Base-by-base conservation (phyloP, 2,797 vertebrate species). In the Lagocephalus sceleratus region DNA sequence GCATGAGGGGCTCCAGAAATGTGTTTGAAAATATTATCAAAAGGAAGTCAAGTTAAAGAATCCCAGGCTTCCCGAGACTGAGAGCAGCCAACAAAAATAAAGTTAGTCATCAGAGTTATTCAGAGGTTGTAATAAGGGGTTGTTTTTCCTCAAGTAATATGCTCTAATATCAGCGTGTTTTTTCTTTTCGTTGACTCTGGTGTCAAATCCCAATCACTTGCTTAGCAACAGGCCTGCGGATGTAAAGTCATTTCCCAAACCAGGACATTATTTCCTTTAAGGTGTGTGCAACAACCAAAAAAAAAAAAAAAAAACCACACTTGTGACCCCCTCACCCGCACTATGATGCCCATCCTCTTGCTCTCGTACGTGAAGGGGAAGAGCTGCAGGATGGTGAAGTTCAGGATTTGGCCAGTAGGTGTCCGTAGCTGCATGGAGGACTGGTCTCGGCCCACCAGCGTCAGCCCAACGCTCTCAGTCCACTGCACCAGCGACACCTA, bases 401-500 rank as follows among this genome's bases (percentile, higher is more conserved):
- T 98, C 86, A 99, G 85, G 39, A 99, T 98, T 84, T 99, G 97
- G 60, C 94, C 97, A 73, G 94, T 95, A 81, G 97, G 97, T 73
- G 96, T 99, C 94, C 97, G 93, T 91, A 99, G 94, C 88, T 99
- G 97, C 93, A 98, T 88, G 47, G 94, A 96, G 56, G 95, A 95
- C 80, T 98, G 97, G 85, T 99, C 97, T 55, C 97, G 88, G 61
- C 96, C 96, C 45, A 99, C 97, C 71, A 99, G 91, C 0, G 97
- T 98, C 32, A 99, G 79, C 1, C 97, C 97, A 5, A 99, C 93
- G 0, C 96, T 98, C 78, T 99, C 97, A 0, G 97, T 99, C 97
- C 97, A 99, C 91, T 99, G 96, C 29, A 99, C 97, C 79, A 99
- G 90, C 59, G 97, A 97, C 91, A 99, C 97, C 97, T 99, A 81